A percentile compares a stretch with the other conserved stretches of the same genome.
Conservation (phyloP, 1,140 invertebrate species). For the Helicoverpa zea region DNA sequence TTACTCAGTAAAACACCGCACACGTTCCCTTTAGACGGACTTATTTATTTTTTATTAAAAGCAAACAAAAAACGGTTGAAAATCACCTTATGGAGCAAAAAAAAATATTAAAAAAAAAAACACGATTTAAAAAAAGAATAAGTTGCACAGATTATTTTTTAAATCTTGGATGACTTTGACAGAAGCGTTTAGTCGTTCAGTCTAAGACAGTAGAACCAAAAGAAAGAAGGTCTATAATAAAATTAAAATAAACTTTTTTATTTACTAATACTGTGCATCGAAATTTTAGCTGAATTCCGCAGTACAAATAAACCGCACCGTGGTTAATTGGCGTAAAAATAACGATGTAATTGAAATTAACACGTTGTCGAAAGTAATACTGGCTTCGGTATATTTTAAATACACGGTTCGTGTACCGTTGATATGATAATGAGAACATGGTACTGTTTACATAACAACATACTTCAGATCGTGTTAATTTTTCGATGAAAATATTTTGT, state of each 20-base stretch:
- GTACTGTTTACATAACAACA: neutral
- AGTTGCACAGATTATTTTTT: too few relatives aligned
- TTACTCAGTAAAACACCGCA: conserved; percentile 6
- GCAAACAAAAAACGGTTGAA: neutral
- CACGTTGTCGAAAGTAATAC: conserved; percentile 50
- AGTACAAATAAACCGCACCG: conserved; percentile 66
- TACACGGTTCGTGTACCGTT: neutral
- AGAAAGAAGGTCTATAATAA: neutral
- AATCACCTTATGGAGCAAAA: neutral
- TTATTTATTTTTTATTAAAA: conserved; percentile 20
- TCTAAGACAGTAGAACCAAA: neutral
- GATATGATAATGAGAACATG: neutral
- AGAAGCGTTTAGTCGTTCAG: too few relatives aligned
- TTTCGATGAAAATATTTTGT: too few relatives aligned
- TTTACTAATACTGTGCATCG: conserved; percentile 42
- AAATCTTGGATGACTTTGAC: too few relatives aligned
- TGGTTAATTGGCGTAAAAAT: conserved; percentile 84
- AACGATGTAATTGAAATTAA: conserved; percentile 78
- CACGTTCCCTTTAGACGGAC: neutral
- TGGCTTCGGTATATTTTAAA: conserved; percentile 8
- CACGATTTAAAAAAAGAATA: neutral
- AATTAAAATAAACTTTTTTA: neutral
- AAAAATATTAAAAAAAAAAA: neutral
- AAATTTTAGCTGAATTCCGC: conserved; percentile 54
- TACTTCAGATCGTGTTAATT: neutral